Base-by-base conservation (phyloP, 2,113 vertebrate species). In the Cochlearius cochlearius region DNA sequence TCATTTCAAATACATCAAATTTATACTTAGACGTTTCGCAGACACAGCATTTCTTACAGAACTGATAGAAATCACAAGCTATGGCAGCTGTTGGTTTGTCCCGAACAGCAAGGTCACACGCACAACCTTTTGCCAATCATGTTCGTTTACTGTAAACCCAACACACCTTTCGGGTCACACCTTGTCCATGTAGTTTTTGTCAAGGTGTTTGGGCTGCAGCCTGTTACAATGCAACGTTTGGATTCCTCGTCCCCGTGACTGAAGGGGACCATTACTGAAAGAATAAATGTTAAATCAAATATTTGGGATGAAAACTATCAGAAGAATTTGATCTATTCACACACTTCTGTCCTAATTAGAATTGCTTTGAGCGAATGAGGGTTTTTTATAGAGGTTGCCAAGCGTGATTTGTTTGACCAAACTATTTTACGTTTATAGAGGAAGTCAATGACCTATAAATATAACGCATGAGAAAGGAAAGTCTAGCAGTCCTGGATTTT, bases 131-230 rank as follows among this genome's bases (percentile, higher is more conserved):
- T 50, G 75, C n/a, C 80, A 84, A 53, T 82, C 49, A 36, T 39
- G 49, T n/a, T 15, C 58, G 87, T 95, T 96, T 97, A 96, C 78
- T 56, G 89, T 91, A 95, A 94, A 95, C 43, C 7, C 10, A 94
- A 47, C 84, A 62, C 55, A 83, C 62, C 49, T 91, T 55, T 29
- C 22, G 62, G 62, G n/a, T n/a, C 81, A 73, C 64, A 74, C 52
- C 56, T 78, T 58, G 38, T 38, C 66, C 38, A 52, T 2, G 0
- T 6, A 9, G 43, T 12, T 93, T 92, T 52, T 75, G 18, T 64
- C 74, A 82, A 64, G 69, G 36, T 52, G 50, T 63, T 84, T 78
- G 45, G 79, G 36, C 43, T 94, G 49, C 45, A 83, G 47, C 27
- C 19, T 75, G 21, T 78, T 66, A 29, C 8, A 69, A 5, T 25